Percentiles rank a stretch among this genome's conserved stretches.
Evolutionary conservation across 2,888 invertebrate genomes (phyloP).

Genomic region (Adineta ricciae): DNA sequence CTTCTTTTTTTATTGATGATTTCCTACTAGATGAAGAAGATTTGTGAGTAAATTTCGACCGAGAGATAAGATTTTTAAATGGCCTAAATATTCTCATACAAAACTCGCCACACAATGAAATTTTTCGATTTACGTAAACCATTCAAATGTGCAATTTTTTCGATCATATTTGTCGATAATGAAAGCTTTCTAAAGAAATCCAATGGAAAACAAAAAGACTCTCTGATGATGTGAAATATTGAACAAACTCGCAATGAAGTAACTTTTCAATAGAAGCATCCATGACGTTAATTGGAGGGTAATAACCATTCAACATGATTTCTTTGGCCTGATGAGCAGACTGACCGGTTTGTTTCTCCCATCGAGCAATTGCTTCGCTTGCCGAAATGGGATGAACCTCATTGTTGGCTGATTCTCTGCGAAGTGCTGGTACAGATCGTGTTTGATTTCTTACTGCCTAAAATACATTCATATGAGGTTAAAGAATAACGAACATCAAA

Average conservation of each 20-base stretch:
- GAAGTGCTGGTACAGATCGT: not conserved
- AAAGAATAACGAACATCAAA: not conserved
- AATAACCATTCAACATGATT: not conserved
- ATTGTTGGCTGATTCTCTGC: not conserved
- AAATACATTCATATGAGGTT: not conserved
- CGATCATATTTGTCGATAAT: conserved; percentile 83
- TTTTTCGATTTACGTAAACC: conserved; percentile 57
- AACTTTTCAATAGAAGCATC: not conserved
- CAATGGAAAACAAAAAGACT: not conserved
- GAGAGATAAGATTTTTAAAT: conserved; percentile 69
- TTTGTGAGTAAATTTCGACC: conserved; percentile 80
- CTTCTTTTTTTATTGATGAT: not conserved
- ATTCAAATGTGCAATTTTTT: conserved; percentile 73
- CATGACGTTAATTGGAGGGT: not conserved
- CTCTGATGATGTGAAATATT: not conserved
- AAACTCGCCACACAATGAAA: not conserved
- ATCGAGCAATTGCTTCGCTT: not conserved
- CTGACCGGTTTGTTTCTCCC: not conserved
- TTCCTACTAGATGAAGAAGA: conserved; percentile 64
- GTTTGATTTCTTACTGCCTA: not conserved
- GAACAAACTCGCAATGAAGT: not conserved
- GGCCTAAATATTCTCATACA: conserved; percentile 51
- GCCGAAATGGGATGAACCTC: not conserved
- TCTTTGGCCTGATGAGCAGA: not conserved
- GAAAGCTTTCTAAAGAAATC: conserved; percentile 64